Evolutionary conservation across 1,140 invertebrate species (phyloP).

Genomic region (Drosophila bifasciata): DNA sequence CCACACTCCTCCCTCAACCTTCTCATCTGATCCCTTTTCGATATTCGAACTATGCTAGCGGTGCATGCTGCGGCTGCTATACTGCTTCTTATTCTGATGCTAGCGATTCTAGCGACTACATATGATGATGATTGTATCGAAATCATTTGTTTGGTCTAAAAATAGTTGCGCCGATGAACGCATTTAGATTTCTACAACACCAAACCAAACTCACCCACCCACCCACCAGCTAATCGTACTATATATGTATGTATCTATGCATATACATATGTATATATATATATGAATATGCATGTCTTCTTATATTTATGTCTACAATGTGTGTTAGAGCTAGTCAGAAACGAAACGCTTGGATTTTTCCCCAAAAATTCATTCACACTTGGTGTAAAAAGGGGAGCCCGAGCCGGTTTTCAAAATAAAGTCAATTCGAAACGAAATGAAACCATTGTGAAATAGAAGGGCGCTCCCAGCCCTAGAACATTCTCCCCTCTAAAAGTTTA

Average conservation of each 20-base stretch:
- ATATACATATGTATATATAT: constrained; percentile 21
- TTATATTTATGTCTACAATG: constrained; percentile 24
- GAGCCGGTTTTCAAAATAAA: constrained; percentile 39
- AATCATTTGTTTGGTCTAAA: constrained; percentile 79
- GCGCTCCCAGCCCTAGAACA: constrained; percentile 23
- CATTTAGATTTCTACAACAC: constrained; percentile 68
- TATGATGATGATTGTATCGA: constrained; percentile 61
- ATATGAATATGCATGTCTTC: constrained; percentile 35
- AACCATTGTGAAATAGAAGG: constrained; percentile 58
- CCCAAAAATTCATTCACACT: constrained; percentile 66
- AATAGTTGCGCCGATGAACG: constrained; percentile 73
- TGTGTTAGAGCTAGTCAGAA: constrained; percentile 18
- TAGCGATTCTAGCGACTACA: constrained; percentile 1
- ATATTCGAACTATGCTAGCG: constrained; percentile 41
- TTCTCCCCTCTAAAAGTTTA: constrained; percentile 22
- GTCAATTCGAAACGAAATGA: background rate
- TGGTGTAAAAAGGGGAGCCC: constrained; percentile 36
- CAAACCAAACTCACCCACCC: constrained; percentile 15
- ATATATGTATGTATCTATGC: constrained; percentile 39
- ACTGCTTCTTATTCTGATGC: constrained; percentile 5
- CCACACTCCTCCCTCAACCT: background rate
- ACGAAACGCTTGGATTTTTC: constrained; percentile 34
- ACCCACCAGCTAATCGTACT: constrained; percentile 7
- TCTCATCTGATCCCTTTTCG: background rate
- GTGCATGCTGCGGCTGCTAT: constrained; percentile 43